phyloP scores from a whole-genome alignment of 2,797 vertebrate genomes.

The Sciaenops ocellatus region DNA sequence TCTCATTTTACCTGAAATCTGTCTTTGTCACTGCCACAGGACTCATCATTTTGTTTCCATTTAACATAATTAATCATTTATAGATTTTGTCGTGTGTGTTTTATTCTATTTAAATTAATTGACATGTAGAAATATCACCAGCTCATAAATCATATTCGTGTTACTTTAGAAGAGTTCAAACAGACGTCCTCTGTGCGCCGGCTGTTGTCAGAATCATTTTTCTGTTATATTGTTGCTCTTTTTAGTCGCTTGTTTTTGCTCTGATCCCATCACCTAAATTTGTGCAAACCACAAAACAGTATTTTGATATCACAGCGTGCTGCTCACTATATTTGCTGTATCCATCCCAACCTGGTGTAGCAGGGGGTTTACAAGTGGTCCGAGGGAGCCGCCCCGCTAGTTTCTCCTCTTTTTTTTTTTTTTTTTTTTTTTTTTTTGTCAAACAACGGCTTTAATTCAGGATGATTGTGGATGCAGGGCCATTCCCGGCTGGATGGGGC shows the following conservation, averaged over 20 bases:
- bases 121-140: neutral
- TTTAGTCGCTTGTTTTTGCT: neutral
- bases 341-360: slow-evolving; percentile 60
- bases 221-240: neutral
- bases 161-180: neutral
- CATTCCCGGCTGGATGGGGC: slow-evolving; percentile 93
- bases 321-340: slow-evolving; percentile 53
- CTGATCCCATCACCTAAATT: slow-evolving; percentile 36
- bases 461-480: slow-evolving; percentile 96
- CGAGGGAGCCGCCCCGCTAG: slow-evolving; percentile 89
- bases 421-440: slow-evolving; percentile 82
- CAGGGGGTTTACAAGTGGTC: slow-evolving; percentile 83
- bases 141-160: neutral
- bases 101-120: neutral
- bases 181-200: neutral
- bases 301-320: slow-evolving; percentile 50
- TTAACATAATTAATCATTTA: neutral
- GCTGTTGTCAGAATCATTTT: neutral
- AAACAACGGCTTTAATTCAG: slow-evolving; percentile 86
- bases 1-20: slow-evolving; percentile 28
- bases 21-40: neutral
- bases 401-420: slow-evolving; percentile 69
- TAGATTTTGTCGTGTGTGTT: neutral
- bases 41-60: neutral
- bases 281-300: slow-evolving; percentile 30